Percentiles rank a stretch among this genome's conserved stretches.
These are phyloP conservation scores for Drosophila lowei DNA, from an alignment of 1,140 invertebrate species.

Conservation along the genomic window DNA sequence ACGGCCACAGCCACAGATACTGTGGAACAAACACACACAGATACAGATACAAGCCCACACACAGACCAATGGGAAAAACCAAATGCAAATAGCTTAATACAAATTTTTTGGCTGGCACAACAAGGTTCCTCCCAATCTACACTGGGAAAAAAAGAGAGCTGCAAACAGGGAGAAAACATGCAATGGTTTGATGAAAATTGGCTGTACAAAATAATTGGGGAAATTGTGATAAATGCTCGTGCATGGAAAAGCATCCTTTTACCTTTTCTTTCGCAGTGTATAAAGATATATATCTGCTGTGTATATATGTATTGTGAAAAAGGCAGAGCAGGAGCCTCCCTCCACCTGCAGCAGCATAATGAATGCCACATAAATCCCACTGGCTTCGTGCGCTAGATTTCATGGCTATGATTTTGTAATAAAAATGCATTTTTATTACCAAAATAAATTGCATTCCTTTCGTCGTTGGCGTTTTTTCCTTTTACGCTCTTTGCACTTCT, in stretches of 20 bases:
- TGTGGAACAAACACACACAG: neutral
- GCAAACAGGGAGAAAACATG: conserved; percentile 1
- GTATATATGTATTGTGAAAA: conserved; percentile 22
- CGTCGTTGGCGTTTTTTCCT: conserved; percentile 4
- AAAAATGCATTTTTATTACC: conserved; percentile 73
- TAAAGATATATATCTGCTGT: conserved; percentile 34
- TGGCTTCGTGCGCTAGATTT: conserved; percentile 58
- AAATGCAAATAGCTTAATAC: conserved; percentile 74
- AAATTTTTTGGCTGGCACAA: conserved; percentile 59
- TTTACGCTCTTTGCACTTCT: neutral
- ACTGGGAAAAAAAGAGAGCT: conserved; percentile 1
- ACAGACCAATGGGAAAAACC: too few species aligned
- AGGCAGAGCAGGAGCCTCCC: neutral
- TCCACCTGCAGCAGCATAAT: conserved; percentile 50
- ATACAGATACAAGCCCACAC: too few species aligned
- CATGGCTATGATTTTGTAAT: conserved; percentile 74
- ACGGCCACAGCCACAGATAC: conserved; percentile 3
- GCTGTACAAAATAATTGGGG: too few species aligned
- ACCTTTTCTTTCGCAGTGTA: conserved; percentile 1
- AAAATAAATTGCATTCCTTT: conserved; percentile 74
- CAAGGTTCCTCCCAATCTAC: conserved; percentile 15
- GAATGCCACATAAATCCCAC: conserved; percentile 67
- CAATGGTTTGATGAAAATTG: too few species aligned
- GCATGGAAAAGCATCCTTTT: too few species aligned
- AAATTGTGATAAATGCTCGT: too few species aligned